Evolutionary conservation across 2,888 invertebrate species (phyloP), one percentile per base, ranked within the genome.

Genomic region (Omphaloscelis lunosa): DNA sequence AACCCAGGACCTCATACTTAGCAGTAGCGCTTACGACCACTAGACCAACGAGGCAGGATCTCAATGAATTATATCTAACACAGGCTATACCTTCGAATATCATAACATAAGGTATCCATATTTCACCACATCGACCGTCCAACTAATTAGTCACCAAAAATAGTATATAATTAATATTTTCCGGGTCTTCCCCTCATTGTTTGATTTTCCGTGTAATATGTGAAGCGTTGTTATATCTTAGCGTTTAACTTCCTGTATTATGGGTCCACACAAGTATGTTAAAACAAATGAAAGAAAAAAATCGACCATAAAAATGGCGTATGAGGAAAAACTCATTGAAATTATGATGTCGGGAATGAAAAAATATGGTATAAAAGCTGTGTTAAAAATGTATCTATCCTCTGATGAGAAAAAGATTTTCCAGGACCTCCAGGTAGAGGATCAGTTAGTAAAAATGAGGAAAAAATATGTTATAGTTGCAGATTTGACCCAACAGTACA

Each of bases 151-250:
- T 79, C 79, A 75, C 20, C 34, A 15, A 45, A 73, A 65, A 34
- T 62, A 67, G 17, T 27, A 45, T 41, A 59, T 70, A 70, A 62
- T 58, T 56, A 66, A 66, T 58, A 56, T 58, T 65, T 45, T 65
- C 61, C 72, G 80, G 83, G 63, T 51, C 23, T 77, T 80, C 75
- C 81, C 83, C 80, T 20, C 3, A 48, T 62, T 77, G 62, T 83
- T 73, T 77, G 63, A 68, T 72, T 82, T 82, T 82, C 73, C 77
- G 51, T 73, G 45, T 72, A 53, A 48, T 75, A 66, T 72, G 48
- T 62, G n/a, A n/a, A 45, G 39, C 41, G 77, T 51, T 69, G 48
- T 77, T 72, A 61, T 72, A 61, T 81, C 34, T 72, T 59, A 81
- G 12, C 39, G 34, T 61, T 56, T 27, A 39, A 79, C 67, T 74